phyloP scores from a whole-genome alignment of 2,113 vertebrate species.

The Cromileptes altivelis region DNA sequence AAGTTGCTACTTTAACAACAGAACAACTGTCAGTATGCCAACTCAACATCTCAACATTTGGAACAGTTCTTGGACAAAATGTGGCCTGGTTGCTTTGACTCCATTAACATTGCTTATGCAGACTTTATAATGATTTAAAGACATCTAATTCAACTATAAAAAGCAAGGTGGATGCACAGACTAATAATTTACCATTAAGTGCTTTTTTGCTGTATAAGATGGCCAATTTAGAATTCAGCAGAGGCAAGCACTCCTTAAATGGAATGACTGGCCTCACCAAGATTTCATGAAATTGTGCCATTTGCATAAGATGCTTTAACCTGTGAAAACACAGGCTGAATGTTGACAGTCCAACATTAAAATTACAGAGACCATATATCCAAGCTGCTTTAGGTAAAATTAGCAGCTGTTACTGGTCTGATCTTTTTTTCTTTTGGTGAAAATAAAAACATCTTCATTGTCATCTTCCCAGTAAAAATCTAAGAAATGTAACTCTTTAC shows the following conservation, averaged over 20 bases:
- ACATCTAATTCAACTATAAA: background rate
- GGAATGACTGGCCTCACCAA: background rate
- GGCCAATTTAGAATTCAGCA: slow-evolving; percentile 14
- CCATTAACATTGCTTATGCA: background rate
- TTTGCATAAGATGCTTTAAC: background rate
- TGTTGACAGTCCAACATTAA: background rate
- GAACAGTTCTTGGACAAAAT: background rate
- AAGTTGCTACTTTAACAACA: background rate
- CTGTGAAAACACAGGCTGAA: background rate
- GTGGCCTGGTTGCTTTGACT: background rate
- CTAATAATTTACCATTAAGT: background rate
- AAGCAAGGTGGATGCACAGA: background rate
- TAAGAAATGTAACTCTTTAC: background rate
- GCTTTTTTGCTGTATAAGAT: background rate
- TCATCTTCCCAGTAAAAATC: no score
- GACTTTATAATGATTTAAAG: background rate
- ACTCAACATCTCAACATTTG: background rate
- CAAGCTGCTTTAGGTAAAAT: background rate
- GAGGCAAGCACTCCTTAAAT: background rate
- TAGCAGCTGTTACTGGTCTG: background rate
- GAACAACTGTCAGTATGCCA: background rate
- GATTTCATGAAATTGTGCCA: no score
- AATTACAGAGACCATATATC: background rate
- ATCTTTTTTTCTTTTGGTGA: no score
- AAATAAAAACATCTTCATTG: background rate